Evolutionary conservation across 2,888 invertebrate genomes (phyloP).

Genomic region (Ochropleura leucogaster): DNA sequence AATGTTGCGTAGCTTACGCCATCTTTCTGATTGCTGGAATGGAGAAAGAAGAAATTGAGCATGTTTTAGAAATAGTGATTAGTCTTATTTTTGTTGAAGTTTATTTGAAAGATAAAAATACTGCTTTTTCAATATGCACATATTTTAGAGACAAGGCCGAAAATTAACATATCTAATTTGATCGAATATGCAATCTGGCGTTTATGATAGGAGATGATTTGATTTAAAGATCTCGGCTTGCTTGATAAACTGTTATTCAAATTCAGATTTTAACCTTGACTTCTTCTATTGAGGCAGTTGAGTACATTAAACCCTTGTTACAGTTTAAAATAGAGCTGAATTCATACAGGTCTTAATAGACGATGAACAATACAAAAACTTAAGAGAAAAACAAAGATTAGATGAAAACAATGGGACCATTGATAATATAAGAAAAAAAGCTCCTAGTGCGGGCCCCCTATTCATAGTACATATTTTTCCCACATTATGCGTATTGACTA

Average conservation of each 20-base stretch:
- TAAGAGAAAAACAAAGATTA: slow-evolving; percentile 19
- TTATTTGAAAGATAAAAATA: not conserved
- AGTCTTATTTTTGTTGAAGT: not conserved
- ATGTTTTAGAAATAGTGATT: not conserved
- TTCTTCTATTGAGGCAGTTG: not conserved
- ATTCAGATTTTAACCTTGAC: not conserved
- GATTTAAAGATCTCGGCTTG: not conserved
- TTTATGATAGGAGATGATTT: not conserved
- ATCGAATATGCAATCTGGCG: not conserved
- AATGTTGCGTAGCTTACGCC: slow-evolving; percentile 98
- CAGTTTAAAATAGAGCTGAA: slow-evolving; percentile 17
- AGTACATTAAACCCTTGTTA: slow-evolving; percentile 1
- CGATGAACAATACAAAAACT: slow-evolving; percentile 11
- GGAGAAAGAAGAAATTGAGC: slow-evolving; percentile 21
- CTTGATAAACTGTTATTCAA: not conserved
- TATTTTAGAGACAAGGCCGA: not conserved
- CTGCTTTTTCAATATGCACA: not conserved
- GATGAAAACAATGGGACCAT: slow-evolving; percentile 42
- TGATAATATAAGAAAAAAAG: slow-evolving; percentile 12
- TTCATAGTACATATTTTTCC: slow-evolving; percentile 49
- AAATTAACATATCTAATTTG: not conserved
- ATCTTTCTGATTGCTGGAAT: slow-evolving; percentile 96
- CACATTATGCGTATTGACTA: slow-evolving; percentile 50
- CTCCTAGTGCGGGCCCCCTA: slow-evolving; percentile 24
- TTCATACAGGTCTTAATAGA: slow-evolving; percentile 14